Conservation (phyloP, 2,113 vertebrate genomes). For the Bothrops jararaca region DNA sequence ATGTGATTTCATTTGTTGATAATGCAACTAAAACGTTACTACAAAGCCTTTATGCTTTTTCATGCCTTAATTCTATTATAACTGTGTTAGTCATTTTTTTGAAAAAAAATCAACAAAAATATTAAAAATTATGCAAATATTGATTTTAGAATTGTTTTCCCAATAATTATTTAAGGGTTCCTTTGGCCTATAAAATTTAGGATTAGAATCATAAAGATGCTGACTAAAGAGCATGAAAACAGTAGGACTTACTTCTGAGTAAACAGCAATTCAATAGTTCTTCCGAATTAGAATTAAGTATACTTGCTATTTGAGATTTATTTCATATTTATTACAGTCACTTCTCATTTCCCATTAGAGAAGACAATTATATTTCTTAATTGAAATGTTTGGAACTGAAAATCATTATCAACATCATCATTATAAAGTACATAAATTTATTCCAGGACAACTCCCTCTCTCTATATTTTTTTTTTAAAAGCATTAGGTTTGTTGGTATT, state of each 20-base stretch:
- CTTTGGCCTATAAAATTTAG: neutral
- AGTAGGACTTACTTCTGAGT: neutral
- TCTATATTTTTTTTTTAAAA: neutral
- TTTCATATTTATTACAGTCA: neutral
- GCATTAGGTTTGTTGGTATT: neutral
- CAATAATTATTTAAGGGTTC: neutral
- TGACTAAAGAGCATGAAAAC: neutral
- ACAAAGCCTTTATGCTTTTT: neutral
- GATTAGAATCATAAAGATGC: neutral
- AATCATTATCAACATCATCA: neutral
- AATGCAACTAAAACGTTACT: neutral
- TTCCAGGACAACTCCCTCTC: neutral
- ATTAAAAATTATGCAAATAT: slow-evolving; percentile 40
- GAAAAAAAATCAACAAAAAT: slow-evolving; percentile 44
- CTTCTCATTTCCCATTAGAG: neutral
- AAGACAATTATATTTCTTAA: neutral
- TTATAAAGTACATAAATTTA: neutral
- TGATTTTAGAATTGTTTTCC: neutral
- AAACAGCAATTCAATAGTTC: neutral
- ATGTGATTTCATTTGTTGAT: neutral
- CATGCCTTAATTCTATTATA: slow-evolving; percentile 29
- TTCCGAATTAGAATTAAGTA: neutral
- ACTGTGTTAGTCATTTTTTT: slow-evolving; percentile 34
- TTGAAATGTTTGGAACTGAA: neutral
- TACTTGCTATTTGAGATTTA: too few species aligned